Conservation (phyloP, 2,888 invertebrate species). For the Drosophila algonquin region DNA sequence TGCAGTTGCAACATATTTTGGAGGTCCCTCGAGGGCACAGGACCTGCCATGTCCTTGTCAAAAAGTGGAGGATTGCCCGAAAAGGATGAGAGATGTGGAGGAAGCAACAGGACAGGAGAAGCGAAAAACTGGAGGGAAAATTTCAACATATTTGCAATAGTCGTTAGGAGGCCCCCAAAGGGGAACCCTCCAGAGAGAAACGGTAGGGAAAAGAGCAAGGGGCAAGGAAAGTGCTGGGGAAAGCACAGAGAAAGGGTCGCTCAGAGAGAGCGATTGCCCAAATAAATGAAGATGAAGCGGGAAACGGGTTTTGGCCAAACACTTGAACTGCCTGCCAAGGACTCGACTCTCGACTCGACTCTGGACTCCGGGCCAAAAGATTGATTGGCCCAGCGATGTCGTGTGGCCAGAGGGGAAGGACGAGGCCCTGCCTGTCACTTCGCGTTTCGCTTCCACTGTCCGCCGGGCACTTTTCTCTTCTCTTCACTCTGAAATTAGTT, state of each 20-base stretch:
- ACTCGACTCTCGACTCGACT: constrained; percentile 9
- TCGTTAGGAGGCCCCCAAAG: constrained; percentile 39
- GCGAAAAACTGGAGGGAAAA: constrained; percentile 59
- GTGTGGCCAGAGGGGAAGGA: constrained; percentile 14
- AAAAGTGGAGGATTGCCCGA: not conserved
- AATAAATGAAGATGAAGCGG: constrained; percentile 77
- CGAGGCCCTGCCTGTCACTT: constrained; percentile 37
- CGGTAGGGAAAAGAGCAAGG: not conserved
- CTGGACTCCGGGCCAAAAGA: constrained; percentile 36
- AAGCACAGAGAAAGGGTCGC: constrained; percentile 5
- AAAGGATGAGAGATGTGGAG: constrained; percentile 5
- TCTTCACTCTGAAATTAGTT: constrained; percentile 42
- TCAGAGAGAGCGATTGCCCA: constrained; percentile 56
- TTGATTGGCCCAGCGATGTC: constrained; percentile 58
- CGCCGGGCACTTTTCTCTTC: constrained; percentile 15
- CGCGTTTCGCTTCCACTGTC: constrained; percentile 30
- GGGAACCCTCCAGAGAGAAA: constrained; percentile 11
- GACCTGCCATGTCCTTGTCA: constrained; percentile 45
- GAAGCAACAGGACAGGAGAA: constrained; percentile 30
- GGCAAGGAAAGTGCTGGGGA: not conserved
- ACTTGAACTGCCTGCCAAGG: constrained; percentile 47
- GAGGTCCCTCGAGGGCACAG: constrained; percentile 39
- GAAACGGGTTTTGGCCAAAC: constrained; percentile 19
- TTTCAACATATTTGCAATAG: constrained; percentile 77
- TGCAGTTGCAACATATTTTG: constrained; percentile 49